These are phyloP conservation scores for Acronicta aceris DNA, from an alignment of 2,888 invertebrate genomes.

Conservation along the genomic window DNA sequence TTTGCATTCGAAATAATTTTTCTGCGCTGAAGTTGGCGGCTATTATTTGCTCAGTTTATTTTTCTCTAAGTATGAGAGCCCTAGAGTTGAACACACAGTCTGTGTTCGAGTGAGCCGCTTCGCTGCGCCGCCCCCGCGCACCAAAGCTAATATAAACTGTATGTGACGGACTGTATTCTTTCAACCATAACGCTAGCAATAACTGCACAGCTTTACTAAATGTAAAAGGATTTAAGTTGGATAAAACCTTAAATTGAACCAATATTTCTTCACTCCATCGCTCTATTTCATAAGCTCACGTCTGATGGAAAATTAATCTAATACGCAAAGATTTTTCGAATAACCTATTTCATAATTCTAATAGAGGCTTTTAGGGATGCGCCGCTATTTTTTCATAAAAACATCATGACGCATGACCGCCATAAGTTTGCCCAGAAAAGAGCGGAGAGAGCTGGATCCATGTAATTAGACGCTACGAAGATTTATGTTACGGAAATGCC, in stretches of 20 bases:
- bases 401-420: conserved; percentile 84
- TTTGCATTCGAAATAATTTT: conserved; percentile 75
- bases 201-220: conserved; percentile 51
- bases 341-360: conserved; percentile 71
- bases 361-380: conserved; percentile 65
- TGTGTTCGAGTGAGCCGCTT: conserved; percentile 77
- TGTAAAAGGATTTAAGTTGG: conserved; percentile 43
- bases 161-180: conserved; percentile 71
- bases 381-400: conserved; percentile 81
- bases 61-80: conserved; percentile 77
- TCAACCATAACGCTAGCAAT: conserved; percentile 68
- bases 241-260: conserved; percentile 38
- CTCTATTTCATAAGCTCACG: conserved; percentile 23
- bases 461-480: conserved; percentile 85
- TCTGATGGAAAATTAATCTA: conserved; percentile 48
- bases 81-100: conserved; percentile 80
- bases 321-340: conserved; percentile 59
- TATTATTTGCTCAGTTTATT: conserved; percentile 85
- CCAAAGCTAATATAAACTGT: conserved; percentile 79
- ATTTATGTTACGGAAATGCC: conserved; percentile 84
- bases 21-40: conserved; percentile 69
- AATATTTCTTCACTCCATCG: conserved; percentile 25
- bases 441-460: conserved; percentile 78
- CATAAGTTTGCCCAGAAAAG: conserved; percentile 82
- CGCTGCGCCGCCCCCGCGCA: conserved; percentile 68